phyloP scores from a whole-genome alignment of 2,113 vertebrate genomes.

The Trochalopteron elliotii region DNA sequence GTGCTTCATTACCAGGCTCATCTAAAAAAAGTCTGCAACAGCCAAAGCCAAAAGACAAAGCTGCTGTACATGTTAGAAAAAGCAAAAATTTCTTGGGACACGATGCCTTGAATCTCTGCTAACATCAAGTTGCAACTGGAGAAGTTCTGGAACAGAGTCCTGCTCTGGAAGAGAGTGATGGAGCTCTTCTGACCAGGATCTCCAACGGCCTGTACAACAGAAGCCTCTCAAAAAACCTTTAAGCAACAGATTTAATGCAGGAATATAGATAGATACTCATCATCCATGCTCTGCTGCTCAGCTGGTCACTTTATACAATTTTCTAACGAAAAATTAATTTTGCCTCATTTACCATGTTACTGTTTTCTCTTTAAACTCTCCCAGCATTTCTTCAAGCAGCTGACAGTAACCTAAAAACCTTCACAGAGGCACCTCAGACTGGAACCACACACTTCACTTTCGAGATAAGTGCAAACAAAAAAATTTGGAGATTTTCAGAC shows the following conservation, averaged over 20 bases:
- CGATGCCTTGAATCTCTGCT: background rate
- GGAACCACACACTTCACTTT: background rate
- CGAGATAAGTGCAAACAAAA: background rate
- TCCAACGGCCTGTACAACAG: background rate
- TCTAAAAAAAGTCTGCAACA: background rate
- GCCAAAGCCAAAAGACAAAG: background rate
- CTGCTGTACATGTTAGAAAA: background rate
- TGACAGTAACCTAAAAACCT: background rate
- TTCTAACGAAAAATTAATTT: background rate
- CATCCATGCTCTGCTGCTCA: background rate
- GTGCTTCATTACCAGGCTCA: background rate
- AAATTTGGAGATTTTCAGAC: background rate
- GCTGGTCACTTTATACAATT: background rate
- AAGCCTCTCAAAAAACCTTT: background rate
- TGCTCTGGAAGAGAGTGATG: background rate
- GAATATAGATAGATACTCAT: background rate
- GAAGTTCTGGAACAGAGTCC: background rate
- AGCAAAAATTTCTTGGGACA: background rate
- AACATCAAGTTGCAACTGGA: background rate
- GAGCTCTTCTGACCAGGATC: background rate
- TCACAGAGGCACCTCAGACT: background rate
- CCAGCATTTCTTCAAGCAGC: background rate
- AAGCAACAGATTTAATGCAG: background rate
- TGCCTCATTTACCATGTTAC: accelerated
- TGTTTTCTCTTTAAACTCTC: background rate